These are phyloP conservation scores for Anser brachyrhynchus DNA, from an alignment of 2,113 vertebrate genomes.

Conservation along the genomic window DNA sequence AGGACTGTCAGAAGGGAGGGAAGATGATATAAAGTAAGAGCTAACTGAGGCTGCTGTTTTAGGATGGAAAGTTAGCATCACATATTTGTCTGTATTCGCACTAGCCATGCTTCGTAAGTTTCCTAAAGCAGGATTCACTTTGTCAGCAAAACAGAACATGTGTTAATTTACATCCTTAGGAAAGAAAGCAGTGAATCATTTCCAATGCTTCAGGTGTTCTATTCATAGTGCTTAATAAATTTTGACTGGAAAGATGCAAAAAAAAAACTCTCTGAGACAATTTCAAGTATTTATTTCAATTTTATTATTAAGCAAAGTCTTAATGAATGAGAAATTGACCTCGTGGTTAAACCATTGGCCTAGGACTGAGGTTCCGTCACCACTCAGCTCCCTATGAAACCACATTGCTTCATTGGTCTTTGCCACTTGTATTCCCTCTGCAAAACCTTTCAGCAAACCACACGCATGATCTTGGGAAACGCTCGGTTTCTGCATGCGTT, in stretches of 20 bases:
- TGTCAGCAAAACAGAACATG: constrained; percentile 54
- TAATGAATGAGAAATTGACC: not conserved
- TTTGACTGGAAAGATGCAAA: constrained; percentile 8
- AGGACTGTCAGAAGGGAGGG: not conserved
- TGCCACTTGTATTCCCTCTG: not conserved
- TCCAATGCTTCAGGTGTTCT: constrained; percentile 22
- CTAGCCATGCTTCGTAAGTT: not conserved
- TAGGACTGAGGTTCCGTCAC: not conserved
- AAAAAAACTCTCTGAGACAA: not conserved
- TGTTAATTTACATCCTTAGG: constrained; percentile 56
- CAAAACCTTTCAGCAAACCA: not conserved
- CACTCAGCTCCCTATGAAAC: not conserved
- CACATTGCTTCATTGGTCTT: not conserved
- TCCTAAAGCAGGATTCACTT: constrained; percentile 51
- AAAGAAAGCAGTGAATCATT: constrained; percentile 53
- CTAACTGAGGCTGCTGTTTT: constrained; percentile 30
- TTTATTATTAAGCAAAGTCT: not conserved
- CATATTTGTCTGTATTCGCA: constrained; percentile 29
- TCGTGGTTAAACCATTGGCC: not conserved
- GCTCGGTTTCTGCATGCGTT: not conserved
- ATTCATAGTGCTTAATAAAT: constrained; percentile 1
- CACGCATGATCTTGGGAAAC: not conserved
- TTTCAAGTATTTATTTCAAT: constrained; percentile 1
- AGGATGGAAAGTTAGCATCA: constrained; percentile 10
- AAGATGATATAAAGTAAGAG: constrained; percentile 45